Percentiles rank a stretch among this genome's conserved stretches.
Evolutionary conservation across 2,888 invertebrate species (phyloP).

Genomic region (Eurytoma adleriae): DNA sequence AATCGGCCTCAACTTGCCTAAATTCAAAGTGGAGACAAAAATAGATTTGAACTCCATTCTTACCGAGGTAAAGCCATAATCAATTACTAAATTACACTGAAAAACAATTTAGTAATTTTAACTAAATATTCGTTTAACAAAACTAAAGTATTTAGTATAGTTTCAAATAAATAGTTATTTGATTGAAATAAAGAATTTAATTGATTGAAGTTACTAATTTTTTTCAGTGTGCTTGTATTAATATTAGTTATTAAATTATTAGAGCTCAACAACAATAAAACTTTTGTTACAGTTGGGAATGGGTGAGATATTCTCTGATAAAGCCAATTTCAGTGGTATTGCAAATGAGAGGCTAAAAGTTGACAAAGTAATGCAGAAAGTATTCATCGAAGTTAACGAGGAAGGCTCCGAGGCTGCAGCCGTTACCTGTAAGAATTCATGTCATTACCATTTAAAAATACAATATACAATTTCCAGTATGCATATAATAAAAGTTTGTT

Average conservation of each 20-base stretch:
- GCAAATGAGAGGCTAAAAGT: slow-evolving; percentile 80
- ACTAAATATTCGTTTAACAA: no score
- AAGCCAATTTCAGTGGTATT: slow-evolving; percentile 83
- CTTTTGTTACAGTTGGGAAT: slow-evolving; percentile 82
- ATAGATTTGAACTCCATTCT: slow-evolving; percentile 82
- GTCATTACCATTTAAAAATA: no score
- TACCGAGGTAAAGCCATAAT: slow-evolving; percentile 82
- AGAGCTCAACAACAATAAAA: no score
- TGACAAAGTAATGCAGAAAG: slow-evolving; percentile 87
- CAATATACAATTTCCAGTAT: no score
- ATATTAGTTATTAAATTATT: not conserved
- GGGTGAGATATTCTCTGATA: slow-evolving; percentile 79
- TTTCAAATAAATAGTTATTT: no score
- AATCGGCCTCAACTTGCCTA: slow-evolving; percentile 83
- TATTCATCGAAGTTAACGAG: slow-evolving; percentile 91
- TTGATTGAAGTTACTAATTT: no score
- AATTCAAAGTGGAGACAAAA: slow-evolving; percentile 87
- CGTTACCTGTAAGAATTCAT: slow-evolving; percentile 83
- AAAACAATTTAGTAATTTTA: no score
- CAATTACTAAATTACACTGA: no score
- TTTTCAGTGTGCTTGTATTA: no score
- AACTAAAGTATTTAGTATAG: no score
- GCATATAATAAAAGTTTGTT: no score
- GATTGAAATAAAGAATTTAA: no score
- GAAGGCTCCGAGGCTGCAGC: slow-evolving; percentile 92